A percentile compares a stretch with the other conserved stretches of the same genome.
phyloP scores from a whole-genome alignment of 2,888 invertebrate species.

The Drosophila koepferae region DNA sequence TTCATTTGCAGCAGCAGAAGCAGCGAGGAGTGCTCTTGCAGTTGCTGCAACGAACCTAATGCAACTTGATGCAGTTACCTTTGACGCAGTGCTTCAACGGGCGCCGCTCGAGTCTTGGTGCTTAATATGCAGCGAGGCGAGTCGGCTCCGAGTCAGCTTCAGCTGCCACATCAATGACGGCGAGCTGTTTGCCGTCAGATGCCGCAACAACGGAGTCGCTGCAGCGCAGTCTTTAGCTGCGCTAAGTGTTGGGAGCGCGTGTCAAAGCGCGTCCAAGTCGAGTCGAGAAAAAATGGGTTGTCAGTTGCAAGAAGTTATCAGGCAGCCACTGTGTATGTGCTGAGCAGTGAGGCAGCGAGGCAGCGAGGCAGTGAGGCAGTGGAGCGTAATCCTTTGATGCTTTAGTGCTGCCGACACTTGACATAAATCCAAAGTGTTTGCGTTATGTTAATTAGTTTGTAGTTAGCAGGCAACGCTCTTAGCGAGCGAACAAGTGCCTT shows the following conservation, averaged over 20 bases:
- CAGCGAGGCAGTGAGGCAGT: conserved; percentile 2
- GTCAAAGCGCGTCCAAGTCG: conserved; percentile 58
- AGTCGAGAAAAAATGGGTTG: conserved; percentile 37
- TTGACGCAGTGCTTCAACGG: conserved; percentile 40
- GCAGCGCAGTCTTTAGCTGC: conserved; percentile 53
- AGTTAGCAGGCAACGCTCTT: conserved; percentile 48
- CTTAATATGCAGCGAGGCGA: conserved; percentile 64
- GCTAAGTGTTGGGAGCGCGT: conserved; percentile 65
- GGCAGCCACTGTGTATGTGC: conserved; percentile 26
- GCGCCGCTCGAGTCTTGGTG: conserved; percentile 58
- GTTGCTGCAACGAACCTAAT: conserved; percentile 22
- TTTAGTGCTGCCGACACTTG: conserved; percentile 60
- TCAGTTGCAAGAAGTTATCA: conserved; percentile 52
- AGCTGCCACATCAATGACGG: conserved; percentile 39
- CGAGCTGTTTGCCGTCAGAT: conserved; percentile 42
- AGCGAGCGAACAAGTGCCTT: conserved; percentile 28
- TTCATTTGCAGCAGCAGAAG: conserved; percentile 6
- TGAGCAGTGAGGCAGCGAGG: conserved; percentile 2
- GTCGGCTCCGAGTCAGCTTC: conserved; percentile 20
- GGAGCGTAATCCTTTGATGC: conserved; percentile 69
- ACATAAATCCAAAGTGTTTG: conserved; percentile 75
- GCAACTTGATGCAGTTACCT: conserved; percentile 33
- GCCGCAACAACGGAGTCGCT: conserved; percentile 30
- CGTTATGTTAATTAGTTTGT: conserved; percentile 77
- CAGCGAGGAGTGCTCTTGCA: conserved; percentile 21